These are phyloP conservation scores for Antheraea yamamai DNA, from an alignment of 2,888 invertebrate species.

Conservation along the genomic window DNA sequence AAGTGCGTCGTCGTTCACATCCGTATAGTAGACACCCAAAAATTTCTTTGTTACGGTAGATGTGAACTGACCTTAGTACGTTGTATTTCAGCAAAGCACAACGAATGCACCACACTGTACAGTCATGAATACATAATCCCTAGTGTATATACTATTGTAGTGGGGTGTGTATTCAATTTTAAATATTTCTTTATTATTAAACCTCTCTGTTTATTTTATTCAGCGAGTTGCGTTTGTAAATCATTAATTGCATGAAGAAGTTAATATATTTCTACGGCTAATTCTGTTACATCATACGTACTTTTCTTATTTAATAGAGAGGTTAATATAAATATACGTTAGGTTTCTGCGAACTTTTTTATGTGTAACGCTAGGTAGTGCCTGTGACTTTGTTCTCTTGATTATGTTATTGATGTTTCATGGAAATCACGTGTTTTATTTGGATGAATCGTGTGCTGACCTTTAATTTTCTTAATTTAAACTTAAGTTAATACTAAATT, in stretches of 20 bases:
- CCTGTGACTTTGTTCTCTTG: no score
- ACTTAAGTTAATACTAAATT: no score
- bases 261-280: neutral
- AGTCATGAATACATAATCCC: slow-evolving; percentile 12
- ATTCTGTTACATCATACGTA: neutral
- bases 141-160: neutral
- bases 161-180: neutral
- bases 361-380: no score
- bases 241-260: neutral
- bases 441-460: no score
- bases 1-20: no score
- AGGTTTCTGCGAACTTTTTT: no score
- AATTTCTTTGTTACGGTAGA: neutral
- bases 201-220: neutral
- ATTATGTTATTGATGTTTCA: no score
- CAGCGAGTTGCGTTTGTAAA: neutral
- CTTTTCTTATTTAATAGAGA: no score
- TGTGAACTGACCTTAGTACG: slow-evolving; percentile 3
- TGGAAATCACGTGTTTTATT: no score
- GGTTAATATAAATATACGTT: no score
- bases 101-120: slow-evolving; percentile 8
- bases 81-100: slow-evolving; percentile 10
- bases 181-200: slow-evolving; percentile 10
- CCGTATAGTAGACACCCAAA: no score
- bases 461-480: no score